Evolutionary conservation across 1,140 invertebrate genomes (phyloP), one percentile per base, ranked within the genome.

Genomic region (Lordiphosa mommai): DNA sequence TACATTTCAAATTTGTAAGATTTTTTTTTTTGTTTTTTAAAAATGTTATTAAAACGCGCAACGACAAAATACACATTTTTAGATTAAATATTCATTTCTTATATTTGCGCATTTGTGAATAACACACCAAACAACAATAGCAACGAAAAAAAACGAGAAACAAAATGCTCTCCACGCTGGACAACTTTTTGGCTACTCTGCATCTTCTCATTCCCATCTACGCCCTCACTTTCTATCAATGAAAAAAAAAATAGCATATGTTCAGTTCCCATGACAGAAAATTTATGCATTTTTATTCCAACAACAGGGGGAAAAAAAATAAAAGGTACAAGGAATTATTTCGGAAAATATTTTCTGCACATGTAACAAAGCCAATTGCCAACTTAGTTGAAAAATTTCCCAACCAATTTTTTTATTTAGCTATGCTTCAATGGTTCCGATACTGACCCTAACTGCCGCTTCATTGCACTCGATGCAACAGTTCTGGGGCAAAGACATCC

Each of bases 261-360:
- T 58, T 76, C 72, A 67, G 55, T 76, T 76, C 72, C 72, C 72
- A 76, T 71, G 72, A 76, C 52, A 69, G 37, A 55, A 69, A 73
- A 71, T 76, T 71, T 76, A 76, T 76, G 66, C 66, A 76, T 70
- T 76, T 76, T 76, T 76, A 59, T 67, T 68, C 68, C 56, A 38
- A 60, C 47, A 43, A 51, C 40, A 33, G 37, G 23, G 23, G 12
- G 1, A 37, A 23, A 38, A 37, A 30, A 33, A 41, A 32, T 17
- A 47, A 50, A 63, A 60, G 63, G 51, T 61, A 70, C 41, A 67
- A 70, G 41, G 44, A 56, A 70, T 64, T 56, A 74, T 69, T 59
- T 63, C 69, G 71, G 50, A 74, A 74, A 73, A 60, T 69, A 34
- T 68, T 59, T 69, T 50, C 38, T 55, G 53, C 33, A 69, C 48